These are phyloP conservation scores for Pygocentrus nattereri DNA, from an alignment of 2,797 vertebrate species.

Conservation along the genomic window DNA sequence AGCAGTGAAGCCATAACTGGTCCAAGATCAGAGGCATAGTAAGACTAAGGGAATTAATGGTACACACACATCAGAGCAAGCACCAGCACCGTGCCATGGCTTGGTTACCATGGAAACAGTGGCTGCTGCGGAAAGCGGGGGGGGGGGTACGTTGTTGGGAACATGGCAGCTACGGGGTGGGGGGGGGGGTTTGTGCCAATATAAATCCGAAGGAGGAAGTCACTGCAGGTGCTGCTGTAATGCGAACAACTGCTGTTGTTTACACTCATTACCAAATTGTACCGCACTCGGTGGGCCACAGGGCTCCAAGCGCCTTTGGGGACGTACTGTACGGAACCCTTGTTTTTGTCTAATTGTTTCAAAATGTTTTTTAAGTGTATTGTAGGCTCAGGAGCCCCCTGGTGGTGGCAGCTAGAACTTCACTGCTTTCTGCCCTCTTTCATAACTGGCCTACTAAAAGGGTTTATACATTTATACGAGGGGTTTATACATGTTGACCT, in stretches of 20 bases:
- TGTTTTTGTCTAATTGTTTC: neutral
- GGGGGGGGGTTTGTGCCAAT: neutral
- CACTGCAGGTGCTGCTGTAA: neutral
- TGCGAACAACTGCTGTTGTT: neutral
- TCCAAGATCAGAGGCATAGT: neutral
- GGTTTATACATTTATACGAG: no score
- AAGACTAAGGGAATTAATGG: neutral
- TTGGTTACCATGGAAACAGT: constrained; percentile 46
- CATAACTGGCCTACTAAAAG: neutral
- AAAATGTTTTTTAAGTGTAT: neutral
- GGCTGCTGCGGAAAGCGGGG: constrained; percentile 21
- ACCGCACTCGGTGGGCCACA: neutral
- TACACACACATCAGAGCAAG: constrained; percentile 4
- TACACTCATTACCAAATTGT: neutral
- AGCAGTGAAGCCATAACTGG: neutral
- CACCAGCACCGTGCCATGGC: neutral
- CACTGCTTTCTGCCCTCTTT: neutral
- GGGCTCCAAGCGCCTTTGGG: neutral
- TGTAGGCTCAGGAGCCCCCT: constrained; percentile 14
- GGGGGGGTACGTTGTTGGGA: neutral
- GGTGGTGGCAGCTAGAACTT: neutral
- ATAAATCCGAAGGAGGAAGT: neutral
- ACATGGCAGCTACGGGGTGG: constrained; percentile 16
- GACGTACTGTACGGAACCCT: neutral
- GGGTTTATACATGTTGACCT: neutral